These are phyloP conservation scores for Plagodis dolabraria DNA, from an alignment of 2,888 invertebrate genomes.

Conservation along the genomic window DNA sequence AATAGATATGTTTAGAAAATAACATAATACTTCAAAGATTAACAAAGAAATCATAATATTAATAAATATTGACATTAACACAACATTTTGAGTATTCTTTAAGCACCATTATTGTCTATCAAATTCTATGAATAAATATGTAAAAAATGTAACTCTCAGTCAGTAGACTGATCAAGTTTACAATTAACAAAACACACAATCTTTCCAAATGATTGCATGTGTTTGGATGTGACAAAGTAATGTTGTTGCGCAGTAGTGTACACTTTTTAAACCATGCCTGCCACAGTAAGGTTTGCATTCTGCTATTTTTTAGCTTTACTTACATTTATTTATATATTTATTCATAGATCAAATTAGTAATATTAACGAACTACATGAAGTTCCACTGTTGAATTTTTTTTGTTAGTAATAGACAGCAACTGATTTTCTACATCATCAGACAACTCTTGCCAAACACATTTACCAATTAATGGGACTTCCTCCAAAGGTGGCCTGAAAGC, in stretches of 20 bases:
- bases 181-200: neutral
- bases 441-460: constrained; percentile 95
- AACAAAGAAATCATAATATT: neutral
- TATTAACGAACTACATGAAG: constrained; percentile 91
- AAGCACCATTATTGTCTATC: constrained; percentile 22
- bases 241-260: too few species aligned
- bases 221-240: too few species aligned
- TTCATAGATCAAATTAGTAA: neutral
- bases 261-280: too few species aligned
- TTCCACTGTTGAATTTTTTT: constrained; percentile 91
- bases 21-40: neutral
- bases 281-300: too few species aligned
- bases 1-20: neutral
- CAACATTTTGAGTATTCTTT: constrained; percentile 26
- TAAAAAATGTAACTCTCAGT: too few species aligned
- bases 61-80: neutral
- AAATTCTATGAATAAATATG: too few species aligned
- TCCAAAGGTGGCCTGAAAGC: constrained; percentile 94
- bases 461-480: constrained; percentile 93
- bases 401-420: constrained; percentile 87
- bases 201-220: too few species aligned
- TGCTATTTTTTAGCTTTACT: too few species aligned
- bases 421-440: constrained; percentile 88
- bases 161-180: neutral
- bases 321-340: too few species aligned